A percentile compares a stretch with the other conserved stretches of the same genome.
Evolutionary conservation across 1,140 invertebrate species (phyloP).

Genomic region (Adoxophyes honmai): DNA sequence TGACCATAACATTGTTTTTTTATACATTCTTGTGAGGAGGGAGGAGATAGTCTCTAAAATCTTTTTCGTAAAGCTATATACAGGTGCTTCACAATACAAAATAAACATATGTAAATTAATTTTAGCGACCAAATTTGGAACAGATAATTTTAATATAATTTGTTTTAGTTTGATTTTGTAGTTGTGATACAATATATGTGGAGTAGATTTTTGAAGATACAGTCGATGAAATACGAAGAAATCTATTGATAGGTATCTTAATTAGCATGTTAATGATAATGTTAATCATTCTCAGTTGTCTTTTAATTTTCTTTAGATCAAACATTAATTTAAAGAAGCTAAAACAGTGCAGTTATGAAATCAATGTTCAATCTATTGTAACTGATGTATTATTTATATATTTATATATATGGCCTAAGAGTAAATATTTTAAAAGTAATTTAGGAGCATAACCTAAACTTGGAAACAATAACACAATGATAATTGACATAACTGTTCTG

Average conservation of each 20-base stretch:
- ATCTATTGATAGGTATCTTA: slow-evolving; percentile 9
- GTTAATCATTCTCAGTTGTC: background rate
- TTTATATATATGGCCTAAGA: slow-evolving; percentile 12
- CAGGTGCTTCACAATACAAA: slow-evolving; percentile 19
- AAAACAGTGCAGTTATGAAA: slow-evolving; percentile 1
- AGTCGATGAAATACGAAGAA: slow-evolving; percentile 7
- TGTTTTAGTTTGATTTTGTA: slow-evolving; percentile 12
- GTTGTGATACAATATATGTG: slow-evolving; percentile 15
- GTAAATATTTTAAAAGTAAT: background rate
- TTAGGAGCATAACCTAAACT: background rate
- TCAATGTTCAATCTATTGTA: background rate
- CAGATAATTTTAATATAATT: slow-evolving; percentile 2
- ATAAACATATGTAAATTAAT: background rate
- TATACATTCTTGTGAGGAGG: background rate
- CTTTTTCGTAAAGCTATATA: slow-evolving; percentile 9
- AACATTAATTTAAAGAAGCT: background rate
- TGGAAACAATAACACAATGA: background rate
- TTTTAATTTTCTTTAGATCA: slow-evolving; percentile 7
- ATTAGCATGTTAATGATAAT: slow-evolving; percentile 10
- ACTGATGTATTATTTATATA: slow-evolving; percentile 1
- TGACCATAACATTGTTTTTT: background rate
- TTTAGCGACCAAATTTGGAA: background rate
- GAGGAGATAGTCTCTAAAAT: background rate
- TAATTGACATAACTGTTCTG: background rate
- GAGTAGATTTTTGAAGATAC: slow-evolving; percentile 10